A percentile compares a stretch with the other conserved stretches of the same genome.
These are phyloP conservation scores for Nicator chloris DNA, from an alignment of 2,113 vertebrate species.

Conservation along the genomic window DNA sequence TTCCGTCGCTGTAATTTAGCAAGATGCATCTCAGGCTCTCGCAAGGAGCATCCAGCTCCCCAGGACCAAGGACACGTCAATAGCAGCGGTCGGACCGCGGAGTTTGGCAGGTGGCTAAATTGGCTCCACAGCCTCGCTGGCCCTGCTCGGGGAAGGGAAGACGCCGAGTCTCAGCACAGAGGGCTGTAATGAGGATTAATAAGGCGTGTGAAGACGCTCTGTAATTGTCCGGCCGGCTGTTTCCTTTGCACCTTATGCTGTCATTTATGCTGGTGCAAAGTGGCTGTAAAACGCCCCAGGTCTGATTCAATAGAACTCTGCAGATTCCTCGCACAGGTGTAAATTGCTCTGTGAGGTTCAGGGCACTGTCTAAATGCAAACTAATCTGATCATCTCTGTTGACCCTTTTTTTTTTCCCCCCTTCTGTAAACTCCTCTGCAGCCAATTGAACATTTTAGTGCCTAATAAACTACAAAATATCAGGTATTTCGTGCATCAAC, in stretches of 20 bases:
- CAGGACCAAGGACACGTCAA: not conserved
- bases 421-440: not conserved
- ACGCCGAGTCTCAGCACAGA: constrained; percentile 8
- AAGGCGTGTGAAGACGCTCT: constrained; percentile 48
- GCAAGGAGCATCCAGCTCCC: not conserved
- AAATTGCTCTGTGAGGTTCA: constrained; percentile 42
- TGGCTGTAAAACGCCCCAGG: constrained; percentile 50
- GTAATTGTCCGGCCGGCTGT: constrained; percentile 58
- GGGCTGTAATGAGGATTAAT: constrained; percentile 65
- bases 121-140: not conserved
- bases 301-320: not conserved
- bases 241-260: constrained; percentile 64
- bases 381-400: not conserved
- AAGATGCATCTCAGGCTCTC: not conserved
- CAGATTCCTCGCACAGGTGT: constrained; percentile 25
- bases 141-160: not conserved
- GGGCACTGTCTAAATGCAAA: not conserved
- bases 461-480: not conserved
- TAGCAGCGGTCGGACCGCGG: not conserved
- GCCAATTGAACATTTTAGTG: not conserved
- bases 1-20: not conserved
- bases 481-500: not conserved
- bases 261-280: constrained; percentile 45
- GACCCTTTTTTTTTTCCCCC: not conserved
- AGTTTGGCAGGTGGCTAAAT: constrained; percentile 18